Evolutionary conservation across 2,888 invertebrate species (phyloP).

Genomic region (Euphydryas editha): DNA sequence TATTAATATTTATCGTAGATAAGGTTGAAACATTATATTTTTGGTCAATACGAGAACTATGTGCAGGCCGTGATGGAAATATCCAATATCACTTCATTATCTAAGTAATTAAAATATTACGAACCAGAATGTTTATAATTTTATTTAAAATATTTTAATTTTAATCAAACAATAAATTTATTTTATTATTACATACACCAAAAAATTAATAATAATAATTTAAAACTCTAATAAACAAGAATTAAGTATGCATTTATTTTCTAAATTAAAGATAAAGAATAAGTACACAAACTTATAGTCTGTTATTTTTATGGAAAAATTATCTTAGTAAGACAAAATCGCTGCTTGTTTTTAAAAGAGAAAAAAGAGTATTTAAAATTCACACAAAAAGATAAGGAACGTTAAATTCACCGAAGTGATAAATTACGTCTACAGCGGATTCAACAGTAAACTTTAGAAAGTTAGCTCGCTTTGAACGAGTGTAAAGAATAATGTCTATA

Average conservation of each 20-base stretch:
- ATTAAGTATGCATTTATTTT: no score
- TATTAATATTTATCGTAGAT: conserved; percentile 2
- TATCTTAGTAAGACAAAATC: not conserved
- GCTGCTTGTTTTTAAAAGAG: not conserved
- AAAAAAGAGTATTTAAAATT: conserved; percentile 16
- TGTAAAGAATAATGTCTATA: conserved; percentile 23
- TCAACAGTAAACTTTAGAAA: conserved; percentile 26
- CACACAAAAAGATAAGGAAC: conserved; percentile 14
- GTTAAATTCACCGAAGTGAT: conserved; percentile 27
- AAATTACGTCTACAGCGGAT: conserved; percentile 33
- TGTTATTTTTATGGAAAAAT: no score
- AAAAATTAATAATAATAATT: no score
- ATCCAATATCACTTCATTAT: not conserved
- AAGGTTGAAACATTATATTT: not conserved
- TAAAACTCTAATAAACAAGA: no score
- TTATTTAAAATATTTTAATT: no score
- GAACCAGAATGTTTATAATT: no score
- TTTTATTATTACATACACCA: no score
- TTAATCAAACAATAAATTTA: no score
- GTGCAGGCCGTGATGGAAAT: not conserved
- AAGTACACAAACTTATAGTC: no score
- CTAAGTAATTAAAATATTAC: not conserved
- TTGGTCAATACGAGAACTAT: not conserved
- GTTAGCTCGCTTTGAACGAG: conserved; percentile 21
- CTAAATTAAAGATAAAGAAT: no score